Percentiles rank a stretch among this genome's conserved stretches.
Conservation (phyloP, 2,888 invertebrate genomes). For the Monoplex corrugatus region DNA sequence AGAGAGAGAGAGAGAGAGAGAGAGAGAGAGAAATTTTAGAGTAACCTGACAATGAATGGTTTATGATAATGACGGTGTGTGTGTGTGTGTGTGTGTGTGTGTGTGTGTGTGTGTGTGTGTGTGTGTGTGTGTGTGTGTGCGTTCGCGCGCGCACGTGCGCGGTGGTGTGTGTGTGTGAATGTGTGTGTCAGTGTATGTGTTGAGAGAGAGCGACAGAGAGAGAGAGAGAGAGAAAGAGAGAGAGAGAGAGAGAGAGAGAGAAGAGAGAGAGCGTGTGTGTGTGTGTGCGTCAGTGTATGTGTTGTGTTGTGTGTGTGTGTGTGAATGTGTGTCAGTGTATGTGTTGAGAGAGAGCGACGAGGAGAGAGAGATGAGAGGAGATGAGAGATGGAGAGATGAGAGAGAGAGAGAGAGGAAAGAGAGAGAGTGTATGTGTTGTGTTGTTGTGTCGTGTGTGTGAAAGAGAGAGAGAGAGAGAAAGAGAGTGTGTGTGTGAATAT, state of each 20-base stretch:
- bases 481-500: no score
- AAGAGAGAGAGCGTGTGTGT: no score
- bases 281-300: not conserved
- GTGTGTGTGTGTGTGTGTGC: not conserved
- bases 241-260: not conserved
- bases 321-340: not conserved
- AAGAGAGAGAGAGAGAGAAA: no score
- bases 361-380: not conserved
- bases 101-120: not conserved
- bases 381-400: not conserved
- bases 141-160: not conserved
- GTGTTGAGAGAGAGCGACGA: not conserved
- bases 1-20: slow-evolving; percentile 1
- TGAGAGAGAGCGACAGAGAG: not conserved
- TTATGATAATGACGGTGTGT: not conserved
- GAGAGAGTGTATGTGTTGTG: no score
- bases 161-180: not conserved
- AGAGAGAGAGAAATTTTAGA: not conserved
- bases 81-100: not conserved
- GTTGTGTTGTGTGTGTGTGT: not conserved
- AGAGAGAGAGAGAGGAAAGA: not conserved
- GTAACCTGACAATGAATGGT: no score
- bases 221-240: not conserved
- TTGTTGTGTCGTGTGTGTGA: no score
- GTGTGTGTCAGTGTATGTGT: no score